Evolutionary conservation across 2,797 vertebrate genomes (phyloP).

Genomic region (Gouania willdenowi): DNA sequence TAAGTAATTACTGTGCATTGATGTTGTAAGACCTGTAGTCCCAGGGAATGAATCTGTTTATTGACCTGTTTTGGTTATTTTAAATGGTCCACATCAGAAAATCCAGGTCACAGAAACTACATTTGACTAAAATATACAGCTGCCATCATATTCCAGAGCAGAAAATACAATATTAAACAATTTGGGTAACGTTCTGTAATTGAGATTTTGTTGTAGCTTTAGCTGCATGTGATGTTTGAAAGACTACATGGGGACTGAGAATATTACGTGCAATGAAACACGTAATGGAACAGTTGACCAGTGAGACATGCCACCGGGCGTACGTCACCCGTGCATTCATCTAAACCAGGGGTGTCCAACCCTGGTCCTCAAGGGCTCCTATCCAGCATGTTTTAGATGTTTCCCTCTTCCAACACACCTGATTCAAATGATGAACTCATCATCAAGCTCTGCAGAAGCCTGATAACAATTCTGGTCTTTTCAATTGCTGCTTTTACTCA

Average conservation of each 20-base stretch:
- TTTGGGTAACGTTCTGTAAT: not conserved
- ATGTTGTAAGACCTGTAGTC: slow-evolving; percentile 67
- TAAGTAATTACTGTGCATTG: slow-evolving; percentile 77
- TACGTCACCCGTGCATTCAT: not conserved
- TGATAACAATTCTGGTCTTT: too few species aligned
- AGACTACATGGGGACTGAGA: not conserved
- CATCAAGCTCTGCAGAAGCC: too few species aligned
- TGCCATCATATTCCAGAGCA: not conserved
- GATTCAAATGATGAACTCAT: too few species aligned
- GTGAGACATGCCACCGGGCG: slow-evolving; percentile 16
- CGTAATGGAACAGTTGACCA: slow-evolving; percentile 30
- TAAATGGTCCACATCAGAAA: slow-evolving; percentile 43
- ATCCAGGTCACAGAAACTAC: slow-evolving; percentile 22
- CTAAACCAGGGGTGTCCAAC: too few species aligned
- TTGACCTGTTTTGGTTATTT: slow-evolving; percentile 60
- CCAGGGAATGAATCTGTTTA: slow-evolving; percentile 55
- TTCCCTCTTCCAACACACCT: too few species aligned
- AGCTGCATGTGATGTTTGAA: slow-evolving; percentile 4
- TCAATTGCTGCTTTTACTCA: too few species aligned
- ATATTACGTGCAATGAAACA: slow-evolving; percentile 3
- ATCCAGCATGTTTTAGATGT: too few species aligned
- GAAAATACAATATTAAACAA: slow-evolving; percentile 2
- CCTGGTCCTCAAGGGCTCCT: too few species aligned
- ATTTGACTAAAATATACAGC: slow-evolving; percentile 12
- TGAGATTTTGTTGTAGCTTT: not conserved